Percentiles rank a stretch among this genome's conserved stretches.
These are phyloP conservation scores for Coenonympha arcania DNA, from an alignment of 2,888 invertebrate genomes.

Conservation along the genomic window DNA sequence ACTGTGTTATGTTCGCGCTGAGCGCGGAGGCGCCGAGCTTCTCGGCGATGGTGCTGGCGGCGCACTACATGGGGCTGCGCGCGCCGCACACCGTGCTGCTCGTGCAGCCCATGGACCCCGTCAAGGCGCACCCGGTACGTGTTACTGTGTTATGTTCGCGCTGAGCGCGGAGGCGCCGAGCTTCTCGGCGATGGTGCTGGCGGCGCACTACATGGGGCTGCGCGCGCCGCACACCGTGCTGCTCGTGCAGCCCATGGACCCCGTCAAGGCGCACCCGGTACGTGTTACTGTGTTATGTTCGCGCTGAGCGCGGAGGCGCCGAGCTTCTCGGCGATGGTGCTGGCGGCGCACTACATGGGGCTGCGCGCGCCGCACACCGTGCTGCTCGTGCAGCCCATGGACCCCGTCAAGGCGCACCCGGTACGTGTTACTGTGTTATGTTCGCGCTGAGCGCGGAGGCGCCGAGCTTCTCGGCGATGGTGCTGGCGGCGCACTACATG, in stretches of 20 bases:
- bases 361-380: conserved; percentile 86
- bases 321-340: conserved; percentile 84
- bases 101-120: conserved; percentile 84
- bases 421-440: conserved; percentile 64
- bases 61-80: conserved; percentile 92
- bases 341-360: conserved; percentile 95
- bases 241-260: conserved; percentile 87
- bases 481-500: conserved; percentile 93
- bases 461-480: conserved; percentile 85
- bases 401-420: conserved; percentile 49
- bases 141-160: conserved; percentile 84
- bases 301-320: conserved; percentile 85
- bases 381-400: conserved; percentile 89
- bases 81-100: conserved; percentile 88
- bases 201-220: conserved; percentile 93
- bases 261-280: conserved; percentile 43
- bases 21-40: conserved; percentile 84
- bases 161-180: conserved; percentile 85
- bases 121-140: conserved; percentile 42
- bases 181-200: conserved; percentile 86
- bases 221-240: conserved; percentile 87
- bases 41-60: conserved; percentile 88
- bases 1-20: conserved; percentile 90
- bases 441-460: conserved; percentile 87
- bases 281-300: conserved; percentile 79